Evolutionary conservation across 2,113 vertebrate species (phyloP).

Genomic region (Diphyllodes magnificus): DNA sequence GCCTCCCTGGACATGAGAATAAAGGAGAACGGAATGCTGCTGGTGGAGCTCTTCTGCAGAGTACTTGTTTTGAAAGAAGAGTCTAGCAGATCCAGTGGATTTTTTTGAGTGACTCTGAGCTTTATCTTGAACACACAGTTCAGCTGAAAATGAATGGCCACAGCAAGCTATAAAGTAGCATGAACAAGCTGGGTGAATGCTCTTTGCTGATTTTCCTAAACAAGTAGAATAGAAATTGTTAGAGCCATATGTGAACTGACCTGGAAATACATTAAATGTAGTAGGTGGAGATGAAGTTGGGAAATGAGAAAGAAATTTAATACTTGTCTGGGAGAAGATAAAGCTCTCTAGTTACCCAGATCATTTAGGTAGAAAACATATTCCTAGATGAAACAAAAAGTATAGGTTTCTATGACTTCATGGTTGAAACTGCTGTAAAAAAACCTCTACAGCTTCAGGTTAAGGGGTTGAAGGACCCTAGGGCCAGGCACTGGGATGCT

Average conservation of each 20-base stretch:
- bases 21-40: background rate
- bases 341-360: slow-evolving; percentile 13
- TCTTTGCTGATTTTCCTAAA: slow-evolving; percentile 47
- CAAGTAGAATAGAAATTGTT: slow-evolving; percentile 28
- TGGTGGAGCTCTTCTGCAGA: background rate
- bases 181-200: background rate
- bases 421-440: background rate
- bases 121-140: background rate
- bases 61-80: background rate
- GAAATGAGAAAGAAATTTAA: slow-evolving; percentile 19
- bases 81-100: background rate
- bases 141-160: background rate
- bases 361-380: slow-evolving; percentile 29
- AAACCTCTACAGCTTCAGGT: background rate
- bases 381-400: background rate
- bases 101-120: background rate
- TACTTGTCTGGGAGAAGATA: background rate
- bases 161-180: background rate
- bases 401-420: background rate
- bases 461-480: background rate
- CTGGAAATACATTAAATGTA: slow-evolving; percentile 48
- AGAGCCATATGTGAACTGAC: slow-evolving; percentile 40
- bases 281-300: background rate
- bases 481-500: background rate
- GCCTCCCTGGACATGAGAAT: background rate